Percentiles rank a stretch among this genome's conserved stretches.
These are phyloP conservation scores for Callospermophilus lateralis DNA, from an alignment of 2,113 vertebrate genomes.

Conservation along the genomic window DNA sequence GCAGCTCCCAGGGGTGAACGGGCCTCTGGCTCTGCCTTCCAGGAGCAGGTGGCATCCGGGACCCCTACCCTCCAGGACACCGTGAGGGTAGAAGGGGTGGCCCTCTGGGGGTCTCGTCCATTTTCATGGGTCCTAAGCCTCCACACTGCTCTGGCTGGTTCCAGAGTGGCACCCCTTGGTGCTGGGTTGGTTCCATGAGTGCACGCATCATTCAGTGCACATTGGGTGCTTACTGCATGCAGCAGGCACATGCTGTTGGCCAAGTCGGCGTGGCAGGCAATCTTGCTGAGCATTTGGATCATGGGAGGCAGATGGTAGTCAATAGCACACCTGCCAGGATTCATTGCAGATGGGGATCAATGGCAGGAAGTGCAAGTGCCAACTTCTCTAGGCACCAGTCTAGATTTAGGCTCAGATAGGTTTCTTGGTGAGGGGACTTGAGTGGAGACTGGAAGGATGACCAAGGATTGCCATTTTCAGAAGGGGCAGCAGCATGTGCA, in stretches of 20 bases:
- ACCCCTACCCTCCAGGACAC: neutral
- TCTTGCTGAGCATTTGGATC: neutral
- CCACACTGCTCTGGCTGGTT: neutral
- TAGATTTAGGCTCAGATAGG: neutral
- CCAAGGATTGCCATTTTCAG: neutral
- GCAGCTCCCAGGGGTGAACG: neutral
- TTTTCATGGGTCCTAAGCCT: neutral
- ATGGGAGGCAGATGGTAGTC: neutral
- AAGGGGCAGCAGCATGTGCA: neutral
- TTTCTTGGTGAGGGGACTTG: neutral
- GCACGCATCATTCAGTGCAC: no score
- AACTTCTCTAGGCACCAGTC: neutral
- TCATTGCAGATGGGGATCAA: accelerated
- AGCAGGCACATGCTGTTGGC: no score
- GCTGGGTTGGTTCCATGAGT: no score
- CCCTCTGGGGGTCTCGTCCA: accelerated
- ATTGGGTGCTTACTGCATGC: neutral
- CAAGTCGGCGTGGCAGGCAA: neutral
- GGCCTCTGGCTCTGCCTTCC: neutral
- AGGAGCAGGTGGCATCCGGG: accelerated
- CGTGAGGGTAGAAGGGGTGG: no score
- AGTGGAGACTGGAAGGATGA: neutral
- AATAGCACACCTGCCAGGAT: neutral
- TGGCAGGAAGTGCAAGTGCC: no score
- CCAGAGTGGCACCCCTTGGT: neutral